Base-by-base conservation (phyloP, 2,113 vertebrate genomes). In the Orthonyx spaldingii region DNA sequence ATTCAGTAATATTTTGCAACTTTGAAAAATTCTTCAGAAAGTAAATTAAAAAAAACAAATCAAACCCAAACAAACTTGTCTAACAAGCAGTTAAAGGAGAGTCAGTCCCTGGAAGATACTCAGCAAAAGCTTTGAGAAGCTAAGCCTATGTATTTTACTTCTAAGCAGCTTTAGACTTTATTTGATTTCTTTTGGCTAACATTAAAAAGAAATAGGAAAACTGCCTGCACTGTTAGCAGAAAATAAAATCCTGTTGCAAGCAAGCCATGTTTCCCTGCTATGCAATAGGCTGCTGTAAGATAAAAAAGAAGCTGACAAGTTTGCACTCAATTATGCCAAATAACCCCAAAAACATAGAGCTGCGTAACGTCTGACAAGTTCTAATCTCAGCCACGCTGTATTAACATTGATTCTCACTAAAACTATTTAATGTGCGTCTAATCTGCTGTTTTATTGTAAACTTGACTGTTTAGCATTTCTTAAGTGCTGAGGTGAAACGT, bases 261-360 rank as follows among this genome's bases (percentile, higher is more conserved):
- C 72, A 78, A 93, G 42, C 94, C 90, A 20, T 19, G 71, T 69
- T 93, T 93, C 87, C 81, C 78, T 87, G 87, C 82, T 89, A 60
- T 77, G 81, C 87, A 89, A 71, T 50, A 89, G 84, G 88, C 96
- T 97, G 96, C 95, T 69, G 7, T 69, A 72, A 55, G 72, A 80
- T 76, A 79, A 84, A 95, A 72, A 79, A 92, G 39, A 80, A 96
- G 81, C 83, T 90, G 87, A 90, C 79, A 83, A 95, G 65, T 96
- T 96, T 98, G 97, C 97, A 97, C 97, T 98, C 79, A 82, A 22
- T 80, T 78, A 97, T 96, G 97, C 97, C 97, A 98, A 97, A 97
- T 97, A 46, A 30, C 9, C 63, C 82, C 7, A 30, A 46, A 27
- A 76, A 55, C 41, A 24, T 13, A 66, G 60, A 96, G 72, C 93